Conservation (phyloP, 2,113 vertebrate species). For the Greenwoodochromis staneri region DNA sequence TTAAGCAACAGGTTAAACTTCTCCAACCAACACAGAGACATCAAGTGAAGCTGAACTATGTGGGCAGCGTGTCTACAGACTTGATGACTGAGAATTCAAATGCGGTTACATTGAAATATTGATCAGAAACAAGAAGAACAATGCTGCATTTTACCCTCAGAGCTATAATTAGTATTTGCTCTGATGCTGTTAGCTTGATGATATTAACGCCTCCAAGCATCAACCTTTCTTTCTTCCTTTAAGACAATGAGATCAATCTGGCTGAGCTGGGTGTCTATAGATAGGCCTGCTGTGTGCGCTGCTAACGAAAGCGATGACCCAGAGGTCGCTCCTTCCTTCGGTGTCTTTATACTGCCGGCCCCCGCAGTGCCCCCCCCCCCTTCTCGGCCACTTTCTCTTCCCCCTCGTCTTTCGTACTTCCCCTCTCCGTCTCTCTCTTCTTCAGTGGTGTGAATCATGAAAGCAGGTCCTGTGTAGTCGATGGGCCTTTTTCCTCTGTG, state of each 20-base stretch:
- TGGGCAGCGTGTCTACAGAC: neutral
- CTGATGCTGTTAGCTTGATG: conserved; percentile 9
- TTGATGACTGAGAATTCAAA: neutral
- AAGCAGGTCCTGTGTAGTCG: conserved; percentile 55
- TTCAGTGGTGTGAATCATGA: conserved; percentile 66
- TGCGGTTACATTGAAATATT: neutral
- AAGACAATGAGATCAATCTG: conserved; percentile 35
- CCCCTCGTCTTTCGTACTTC: conserved; percentile 11
- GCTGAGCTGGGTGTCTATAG: conserved; percentile 1
- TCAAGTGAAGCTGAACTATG: neutral
- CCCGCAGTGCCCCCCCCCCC: conserved; percentile 14
- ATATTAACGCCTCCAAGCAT: conserved; percentile 7
- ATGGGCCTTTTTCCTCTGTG: conserved; percentile 43
- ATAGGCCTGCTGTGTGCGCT: conserved; percentile 34
- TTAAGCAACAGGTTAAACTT: neutral
- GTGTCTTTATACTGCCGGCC: conserved; percentile 49
- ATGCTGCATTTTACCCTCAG: neutral
- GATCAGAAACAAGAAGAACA: neutral
- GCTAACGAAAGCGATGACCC: conserved; percentile 51
- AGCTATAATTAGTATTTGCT: conserved; percentile 2
- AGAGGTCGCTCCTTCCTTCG: conserved; percentile 31
- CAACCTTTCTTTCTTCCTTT: conserved; percentile 10
- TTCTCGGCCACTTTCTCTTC: conserved; percentile 2
- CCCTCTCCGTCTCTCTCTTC: conserved; percentile 41
- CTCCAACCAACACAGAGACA: neutral